Conservation (phyloP, 1,140 invertebrate genomes). For the Trichonephila inaurata region DNA sequence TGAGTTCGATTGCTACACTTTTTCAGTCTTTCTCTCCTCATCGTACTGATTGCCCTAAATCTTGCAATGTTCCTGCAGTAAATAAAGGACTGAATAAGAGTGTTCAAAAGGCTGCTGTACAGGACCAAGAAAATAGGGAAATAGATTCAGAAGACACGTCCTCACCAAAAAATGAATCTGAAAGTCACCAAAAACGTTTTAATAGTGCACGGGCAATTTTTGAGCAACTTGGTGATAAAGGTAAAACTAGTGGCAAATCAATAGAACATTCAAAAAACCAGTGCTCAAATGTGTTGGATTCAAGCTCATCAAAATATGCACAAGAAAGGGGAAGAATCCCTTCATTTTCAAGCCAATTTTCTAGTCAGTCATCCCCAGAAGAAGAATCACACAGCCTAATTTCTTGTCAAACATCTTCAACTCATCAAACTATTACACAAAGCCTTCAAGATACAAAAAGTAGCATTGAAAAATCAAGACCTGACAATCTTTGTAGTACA, state of each 20-base stretch:
- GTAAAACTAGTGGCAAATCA: constrained; percentile 49
- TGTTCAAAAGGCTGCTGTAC: constrained; percentile 14
- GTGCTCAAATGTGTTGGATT: not conserved
- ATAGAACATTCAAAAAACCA: constrained; percentile 40
- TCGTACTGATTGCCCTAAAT: constrained; percentile 53
- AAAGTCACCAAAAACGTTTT: constrained; percentile 93
- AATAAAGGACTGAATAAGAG: constrained; percentile 35
- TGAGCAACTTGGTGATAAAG: constrained; percentile 89
- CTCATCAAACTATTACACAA: not conserved
- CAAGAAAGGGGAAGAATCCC: constrained; percentile 20
- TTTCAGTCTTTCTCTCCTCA: constrained; percentile 75
- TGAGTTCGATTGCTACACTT: constrained; percentile 78
- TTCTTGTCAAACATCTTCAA: constrained; percentile 56
- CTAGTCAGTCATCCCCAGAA: constrained; percentile 68
- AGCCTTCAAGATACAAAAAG: not conserved
- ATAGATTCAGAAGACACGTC: constrained; percentile 1
- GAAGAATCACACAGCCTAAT: constrained; percentile 2
- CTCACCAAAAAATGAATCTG: constrained; percentile 82
- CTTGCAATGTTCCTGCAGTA: constrained; percentile 18
- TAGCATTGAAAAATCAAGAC: not conserved
- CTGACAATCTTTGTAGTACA: constrained; percentile 22
- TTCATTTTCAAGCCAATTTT: constrained; percentile 40
- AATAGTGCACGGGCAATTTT: constrained; percentile 95
- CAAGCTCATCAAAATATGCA: constrained; percentile 16
- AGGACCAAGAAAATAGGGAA: constrained; percentile 41